Evolutionary conservation across 2,888 invertebrate species (phyloP), one percentile per base, ranked within the genome.

Genomic region (Hypselothyrea guttata): DNA sequence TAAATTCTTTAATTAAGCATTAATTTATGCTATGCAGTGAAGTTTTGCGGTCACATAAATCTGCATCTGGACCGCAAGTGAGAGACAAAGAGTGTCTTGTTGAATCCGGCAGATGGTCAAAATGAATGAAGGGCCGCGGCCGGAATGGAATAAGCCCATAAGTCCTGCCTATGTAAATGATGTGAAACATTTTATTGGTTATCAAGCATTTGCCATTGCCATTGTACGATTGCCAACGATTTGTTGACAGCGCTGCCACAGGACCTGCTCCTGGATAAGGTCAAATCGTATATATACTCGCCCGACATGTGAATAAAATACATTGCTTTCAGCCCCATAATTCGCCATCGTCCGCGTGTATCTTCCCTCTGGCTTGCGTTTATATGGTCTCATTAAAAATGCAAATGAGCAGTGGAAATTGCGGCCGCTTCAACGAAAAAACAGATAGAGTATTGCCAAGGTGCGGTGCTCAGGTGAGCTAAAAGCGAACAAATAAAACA

Each of bases 351-450:
- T 37, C 16, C 60, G 55, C 53, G 59, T 53, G 41, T 22, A 22
- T 22, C 22, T 4, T 22, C 22, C 22, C 5, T 22, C 22, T 22
- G 22, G 31, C 38, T 34, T 11, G 18, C 30, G 33, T 71, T 75
- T 62, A 54, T 81, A 65, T 49, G 75, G 62, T 77, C 71, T 79
- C 78, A 79, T 79, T 79, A 79, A 79, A 70, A 67, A 79, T 79
- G 79, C 72, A 79, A 79, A 79, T 85, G 83, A 85, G 78, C 75
- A 82, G 66, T 76, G 81, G 47, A 84, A 84, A 82, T 81, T 74
- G 78, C 67, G 57, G 59, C 38, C 53, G 53, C 37, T 48, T 51
- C 45, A 60, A 54, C 41, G 28, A 47, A 51, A 45, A 52, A 48
- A 41, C 15, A 42, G n/a, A 56, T 38, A 55, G 8, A 31, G 35